Percentiles rank a stretch among this genome's conserved stretches.
Conservation (phyloP, 2,797 vertebrate species). For the Onychomys torridus region DNA sequence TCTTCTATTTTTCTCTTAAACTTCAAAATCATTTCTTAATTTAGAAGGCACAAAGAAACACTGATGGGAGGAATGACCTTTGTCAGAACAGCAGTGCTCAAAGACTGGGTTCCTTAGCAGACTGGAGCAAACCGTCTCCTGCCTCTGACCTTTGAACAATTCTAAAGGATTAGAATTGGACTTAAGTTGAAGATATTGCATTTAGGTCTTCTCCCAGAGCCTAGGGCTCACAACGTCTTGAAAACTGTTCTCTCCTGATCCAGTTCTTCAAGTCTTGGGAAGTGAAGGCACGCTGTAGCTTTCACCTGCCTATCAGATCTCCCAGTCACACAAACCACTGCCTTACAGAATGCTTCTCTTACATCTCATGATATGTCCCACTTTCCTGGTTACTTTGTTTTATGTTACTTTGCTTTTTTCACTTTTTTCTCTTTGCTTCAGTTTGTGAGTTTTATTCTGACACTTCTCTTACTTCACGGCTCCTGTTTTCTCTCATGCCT, state of each 20-base stretch:
- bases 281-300: not conserved
- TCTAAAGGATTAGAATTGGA: not conserved
- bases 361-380: not conserved
- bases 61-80: constrained; percentile 33
- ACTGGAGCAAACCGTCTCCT: not conserved
- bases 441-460: not conserved
- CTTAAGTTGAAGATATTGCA: not conserved
- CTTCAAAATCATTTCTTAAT: constrained; percentile 64
- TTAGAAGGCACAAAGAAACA: constrained; percentile 52
- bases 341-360: not conserved
- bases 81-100: constrained; percentile 54
- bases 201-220: not conserved
- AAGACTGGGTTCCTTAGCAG: not conserved
- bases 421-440: not conserved
- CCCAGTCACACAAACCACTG: not conserved
- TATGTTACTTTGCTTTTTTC: not conserved
- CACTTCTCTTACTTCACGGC: not conserved
- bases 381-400: not conserved
- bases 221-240: not conserved
- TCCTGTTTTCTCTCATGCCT: not conserved
- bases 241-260: not conserved
- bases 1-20: constrained; percentile 36
- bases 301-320: not conserved
- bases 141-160: not conserved
- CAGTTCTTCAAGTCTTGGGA: not conserved